Evolutionary conservation across 2,888 invertebrate genomes (phyloP).

Genomic region (Nectonema munidae): DNA sequence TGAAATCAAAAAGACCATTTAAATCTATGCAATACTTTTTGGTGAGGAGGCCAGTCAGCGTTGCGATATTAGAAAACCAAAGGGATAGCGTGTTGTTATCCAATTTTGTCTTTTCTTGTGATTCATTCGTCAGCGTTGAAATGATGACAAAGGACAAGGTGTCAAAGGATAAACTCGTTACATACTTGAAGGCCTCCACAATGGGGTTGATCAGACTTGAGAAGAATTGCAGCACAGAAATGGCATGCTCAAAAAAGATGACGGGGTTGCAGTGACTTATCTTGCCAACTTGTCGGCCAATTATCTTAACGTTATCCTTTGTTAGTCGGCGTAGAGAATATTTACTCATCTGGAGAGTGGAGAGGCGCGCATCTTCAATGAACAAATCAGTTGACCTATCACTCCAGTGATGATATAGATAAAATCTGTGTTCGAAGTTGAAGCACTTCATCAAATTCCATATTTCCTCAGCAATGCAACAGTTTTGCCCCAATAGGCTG

Average conservation of each 20-base stretch:
- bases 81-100: conserved; percentile 56
- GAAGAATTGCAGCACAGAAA: conserved; percentile 46
- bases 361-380: too few species aligned
- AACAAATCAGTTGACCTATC: too few species aligned
- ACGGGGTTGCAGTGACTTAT: conserved; percentile 76
- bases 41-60: conserved; percentile 73
- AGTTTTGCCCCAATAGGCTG: conserved; percentile 64
- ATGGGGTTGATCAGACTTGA: conserved; percentile 77
- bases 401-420: too few species aligned
- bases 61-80: conserved; percentile 32
- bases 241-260: conserved; percentile 69
- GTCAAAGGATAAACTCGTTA: conserved; percentile 73
- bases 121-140: conserved; percentile 48
- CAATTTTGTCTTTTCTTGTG: conserved; percentile 38
- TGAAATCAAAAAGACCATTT: conserved; percentile 68
- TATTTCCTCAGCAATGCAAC: conserved; percentile 73
- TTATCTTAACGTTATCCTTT: conserved; percentile 86
- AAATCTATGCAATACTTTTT: conserved; percentile 87
- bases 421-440: conserved; percentile 22
- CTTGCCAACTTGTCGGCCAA: conserved; percentile 77
- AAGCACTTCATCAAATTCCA: conserved; percentile 37
- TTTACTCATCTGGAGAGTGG: not conserved
- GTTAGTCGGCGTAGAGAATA: conserved; percentile 30
- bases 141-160: too few species aligned
- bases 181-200: conserved; percentile 77